Base-by-base conservation (phyloP, 2,113 vertebrate genomes). In the Silurus glanis region DNA sequence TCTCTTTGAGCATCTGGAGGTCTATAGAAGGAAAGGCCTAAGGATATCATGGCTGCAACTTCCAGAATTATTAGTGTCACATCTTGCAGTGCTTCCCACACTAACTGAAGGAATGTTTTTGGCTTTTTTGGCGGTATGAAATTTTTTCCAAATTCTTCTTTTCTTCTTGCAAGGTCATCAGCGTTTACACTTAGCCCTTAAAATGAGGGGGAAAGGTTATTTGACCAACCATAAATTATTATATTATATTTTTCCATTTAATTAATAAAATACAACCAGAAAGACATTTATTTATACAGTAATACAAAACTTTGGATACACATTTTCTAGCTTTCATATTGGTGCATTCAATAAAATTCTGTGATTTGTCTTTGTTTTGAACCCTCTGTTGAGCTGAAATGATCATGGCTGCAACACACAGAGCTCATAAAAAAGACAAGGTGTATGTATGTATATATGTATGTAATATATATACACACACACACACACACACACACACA, bases 71-170 rank as follows among this genome's bases (percentile, higher is more conserved):
- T 99, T 94, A 99, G 95, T 51, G 98, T 99, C 93, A 98, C 96
- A 9, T 99, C 98, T 94, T 99, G 98, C 94, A 99, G 95, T 92
- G 98, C 97, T 95, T 99, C 98, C 97, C 97, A 99, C 92, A 99
- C 98, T 96, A 99, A 96, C 85, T 98, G 96, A 93, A 99, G 94
- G 95, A 99, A 99, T 90, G 97, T 99, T 97, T 99, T 99, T 96
- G 97, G 95, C 96, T 98, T 99, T 96, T 99, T 99, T 86, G 97
- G 98, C 95, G 98, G 97, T 95, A 99, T 99, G 94, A 96, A 92
- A 92, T 99, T 99, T 93, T 95, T 95, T 92, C 98, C 97, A 95
- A 97, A 99, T 91, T 94, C 95, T 94, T 96, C 92, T 96, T 96
- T 96, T 93, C 97, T 96, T 94, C 95, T 95, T 88, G 95, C 92